Percentiles rank a stretch among this genome's conserved stretches.
Conservation (phyloP, 2,113 vertebrate species). For the Pachycephala philippinensis region DNA sequence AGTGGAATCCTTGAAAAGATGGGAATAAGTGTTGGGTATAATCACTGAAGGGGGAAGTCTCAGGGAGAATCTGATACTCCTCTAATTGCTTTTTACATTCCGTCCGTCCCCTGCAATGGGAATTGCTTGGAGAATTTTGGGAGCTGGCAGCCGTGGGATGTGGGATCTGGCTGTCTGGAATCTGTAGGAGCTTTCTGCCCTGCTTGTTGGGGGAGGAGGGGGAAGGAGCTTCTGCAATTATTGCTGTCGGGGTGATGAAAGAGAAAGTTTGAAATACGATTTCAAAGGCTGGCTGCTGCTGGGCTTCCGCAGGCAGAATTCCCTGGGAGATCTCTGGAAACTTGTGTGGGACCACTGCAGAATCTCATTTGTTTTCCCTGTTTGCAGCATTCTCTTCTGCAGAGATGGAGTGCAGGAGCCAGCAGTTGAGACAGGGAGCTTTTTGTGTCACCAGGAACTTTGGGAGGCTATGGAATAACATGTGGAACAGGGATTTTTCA, state of each 20-base stretch:
- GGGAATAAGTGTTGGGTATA: neutral
- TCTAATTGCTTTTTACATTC: neutral
- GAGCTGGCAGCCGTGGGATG: neutral
- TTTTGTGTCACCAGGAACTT: neutral
- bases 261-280: neutral
- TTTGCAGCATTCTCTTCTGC: neutral
- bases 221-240: neutral
- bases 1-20: neutral
- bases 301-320: conserved; percentile 30
- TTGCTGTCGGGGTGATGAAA: neutral
- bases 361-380: conserved; percentile 21
- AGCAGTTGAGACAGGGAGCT: neutral
- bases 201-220: neutral
- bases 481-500: neutral
- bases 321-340: neutral
- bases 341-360: conserved; percentile 6
- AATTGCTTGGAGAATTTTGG: neutral
- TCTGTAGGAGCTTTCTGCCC: neutral
- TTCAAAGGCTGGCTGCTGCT: conserved; percentile 44
- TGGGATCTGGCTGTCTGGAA: neutral
- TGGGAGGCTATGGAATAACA: neutral
- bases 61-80: neutral
- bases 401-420: neutral
- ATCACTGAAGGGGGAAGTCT: neutral
- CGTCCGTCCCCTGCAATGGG: neutral